A percentile compares a stretch with the other conserved stretches of the same genome.
phyloP scores from a whole-genome alignment of 2,113 vertebrate genomes.

The Scartelaos histophorus region DNA sequence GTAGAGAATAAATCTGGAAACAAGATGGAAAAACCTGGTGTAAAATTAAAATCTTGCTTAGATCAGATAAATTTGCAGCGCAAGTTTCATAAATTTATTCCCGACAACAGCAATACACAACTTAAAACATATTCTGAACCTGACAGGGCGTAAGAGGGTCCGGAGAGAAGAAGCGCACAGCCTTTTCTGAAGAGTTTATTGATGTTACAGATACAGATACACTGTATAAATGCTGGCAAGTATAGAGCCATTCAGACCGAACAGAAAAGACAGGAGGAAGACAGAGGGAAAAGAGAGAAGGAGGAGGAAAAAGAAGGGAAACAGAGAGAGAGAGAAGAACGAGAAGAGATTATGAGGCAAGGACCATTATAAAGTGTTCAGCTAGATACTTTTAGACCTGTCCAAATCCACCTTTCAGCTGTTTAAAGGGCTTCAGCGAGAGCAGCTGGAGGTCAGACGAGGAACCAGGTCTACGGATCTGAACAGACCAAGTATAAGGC shows the following conservation, averaged over 20 bases:
- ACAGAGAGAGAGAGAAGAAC: not conserved
- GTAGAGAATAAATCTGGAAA: too few relatives aligned
- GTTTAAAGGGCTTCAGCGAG: not conserved
- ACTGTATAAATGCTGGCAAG: not conserved
- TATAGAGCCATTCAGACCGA: not conserved
- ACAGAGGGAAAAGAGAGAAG: not conserved
- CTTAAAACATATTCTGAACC: too few relatives aligned
- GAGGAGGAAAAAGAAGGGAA: not conserved
- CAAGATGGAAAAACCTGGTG: too few relatives aligned
- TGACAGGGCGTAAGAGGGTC: too few relatives aligned
- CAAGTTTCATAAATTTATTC: too few relatives aligned
- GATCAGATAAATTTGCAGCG: too few relatives aligned
- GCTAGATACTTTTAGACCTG: not conserved
- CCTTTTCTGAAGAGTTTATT: not conserved
- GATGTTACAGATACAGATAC: not conserved
- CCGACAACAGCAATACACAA: too few relatives aligned
- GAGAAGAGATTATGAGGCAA: not conserved
- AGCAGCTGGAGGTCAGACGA: not conserved
- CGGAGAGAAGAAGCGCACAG: too few relatives aligned
- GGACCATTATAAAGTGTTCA: not conserved
- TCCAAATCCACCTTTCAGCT: not conserved
- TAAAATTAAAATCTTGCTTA: too few relatives aligned
- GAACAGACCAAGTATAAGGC: not conserved
- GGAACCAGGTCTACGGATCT: not conserved
- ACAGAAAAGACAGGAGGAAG: not conserved